These are phyloP conservation scores for Sciaenops ocellatus DNA, from an alignment of 2,797 vertebrate genomes.

Conservation along the genomic window DNA sequence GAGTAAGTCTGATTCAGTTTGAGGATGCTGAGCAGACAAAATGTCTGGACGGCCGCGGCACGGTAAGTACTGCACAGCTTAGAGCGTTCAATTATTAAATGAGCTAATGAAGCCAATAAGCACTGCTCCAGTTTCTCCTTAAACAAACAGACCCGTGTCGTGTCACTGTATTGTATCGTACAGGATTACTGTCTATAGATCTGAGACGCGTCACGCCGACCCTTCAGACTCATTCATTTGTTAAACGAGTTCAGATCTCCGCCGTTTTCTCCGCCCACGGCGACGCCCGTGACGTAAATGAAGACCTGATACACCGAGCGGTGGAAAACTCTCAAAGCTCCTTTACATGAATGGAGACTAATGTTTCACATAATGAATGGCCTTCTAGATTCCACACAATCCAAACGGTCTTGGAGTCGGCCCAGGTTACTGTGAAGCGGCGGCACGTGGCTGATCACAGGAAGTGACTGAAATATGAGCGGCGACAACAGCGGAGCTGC, in stretches of 20 bases:
- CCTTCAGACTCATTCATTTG: neutral
- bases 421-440: neutral
- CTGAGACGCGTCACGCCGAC: neutral
- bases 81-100: neutral
- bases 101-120: neutral
- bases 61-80: neutral
- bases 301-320: neutral
- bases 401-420: neutral
- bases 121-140: neutral
- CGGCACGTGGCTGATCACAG: neutral
- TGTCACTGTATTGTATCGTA: neutral
- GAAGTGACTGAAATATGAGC: constrained; percentile 34
- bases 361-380: neutral
- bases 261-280: neutral
- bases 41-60: neutral
- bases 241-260: neutral
- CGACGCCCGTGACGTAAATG: neutral
- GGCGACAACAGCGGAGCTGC: neutral
- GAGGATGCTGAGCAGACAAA: neutral
- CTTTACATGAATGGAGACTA: neutral
- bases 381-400: neutral
- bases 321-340: neutral
- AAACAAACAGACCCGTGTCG: neutral
- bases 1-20: neutral
- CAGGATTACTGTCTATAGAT: neutral